Evolutionary conservation across 2,888 invertebrate genomes (phyloP).

Genomic region (Agonum fuliginosum): DNA sequence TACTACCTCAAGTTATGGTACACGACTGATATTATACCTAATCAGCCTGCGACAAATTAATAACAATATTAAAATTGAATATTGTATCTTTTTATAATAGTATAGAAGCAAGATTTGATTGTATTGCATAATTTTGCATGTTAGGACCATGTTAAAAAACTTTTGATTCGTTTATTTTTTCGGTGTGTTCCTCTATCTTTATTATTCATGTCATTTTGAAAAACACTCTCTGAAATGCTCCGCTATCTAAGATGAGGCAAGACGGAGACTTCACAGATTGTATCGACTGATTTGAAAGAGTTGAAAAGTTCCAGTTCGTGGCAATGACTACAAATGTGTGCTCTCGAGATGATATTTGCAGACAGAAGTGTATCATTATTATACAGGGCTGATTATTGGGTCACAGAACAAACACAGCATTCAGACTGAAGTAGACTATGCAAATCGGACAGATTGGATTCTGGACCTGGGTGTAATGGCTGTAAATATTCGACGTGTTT

Average conservation of each 20-base stretch:
- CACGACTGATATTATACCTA: too few relatives aligned
- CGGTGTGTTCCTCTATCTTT: not conserved
- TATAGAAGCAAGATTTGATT: too few relatives aligned
- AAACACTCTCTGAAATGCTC: not conserved
- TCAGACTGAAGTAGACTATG: not conserved
- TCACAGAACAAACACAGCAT: constrained; percentile 1
- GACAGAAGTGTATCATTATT: not conserved
- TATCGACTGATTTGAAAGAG: not conserved
- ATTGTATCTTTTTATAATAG: not conserved
- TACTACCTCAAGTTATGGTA: too few relatives aligned
- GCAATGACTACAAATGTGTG: constrained; percentile 14
- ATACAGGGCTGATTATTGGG: constrained; percentile 22
- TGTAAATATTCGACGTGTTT: not conserved
- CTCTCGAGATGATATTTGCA: constrained; percentile 21
- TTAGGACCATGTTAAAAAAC: not conserved
- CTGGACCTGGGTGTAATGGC: not conserved
- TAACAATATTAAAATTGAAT: not conserved
- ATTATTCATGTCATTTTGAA: constrained; percentile 19
- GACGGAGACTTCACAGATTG: constrained; percentile 1
- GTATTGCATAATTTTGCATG: not conserved
- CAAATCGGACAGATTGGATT: constrained; percentile 2
- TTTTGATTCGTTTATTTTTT: not conserved
- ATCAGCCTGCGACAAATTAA: too few relatives aligned
- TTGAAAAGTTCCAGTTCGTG: not conserved
- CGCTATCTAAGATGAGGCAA: not conserved